Conservation (phyloP, 2,797 vertebrate genomes). For the Microctenopoma lineatum region DNA sequence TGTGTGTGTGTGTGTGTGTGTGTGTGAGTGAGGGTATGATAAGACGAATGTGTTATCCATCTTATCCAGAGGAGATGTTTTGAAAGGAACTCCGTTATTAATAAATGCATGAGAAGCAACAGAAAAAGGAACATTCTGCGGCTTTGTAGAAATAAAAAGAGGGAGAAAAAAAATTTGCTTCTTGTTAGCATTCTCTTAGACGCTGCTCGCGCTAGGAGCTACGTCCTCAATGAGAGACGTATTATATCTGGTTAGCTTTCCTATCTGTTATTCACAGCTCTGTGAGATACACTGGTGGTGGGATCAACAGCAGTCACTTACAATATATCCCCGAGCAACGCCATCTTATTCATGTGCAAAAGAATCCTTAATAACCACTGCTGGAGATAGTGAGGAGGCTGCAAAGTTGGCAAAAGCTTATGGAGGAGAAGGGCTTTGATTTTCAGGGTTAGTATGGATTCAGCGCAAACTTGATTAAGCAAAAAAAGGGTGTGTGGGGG, state of each 20-base stretch:
- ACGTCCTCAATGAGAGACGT: constrained; percentile 65
- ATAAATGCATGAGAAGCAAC: constrained; percentile 81
- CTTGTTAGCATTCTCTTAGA: constrained; percentile 74
- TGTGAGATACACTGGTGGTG: constrained; percentile 75
- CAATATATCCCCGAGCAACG: constrained; percentile 69
- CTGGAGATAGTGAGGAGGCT: constrained; percentile 56
- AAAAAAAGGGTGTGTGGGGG: neutral
- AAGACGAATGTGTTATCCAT: constrained; percentile 79
- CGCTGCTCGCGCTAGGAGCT: constrained; percentile 66
- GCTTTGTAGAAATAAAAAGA: constrained; percentile 70
- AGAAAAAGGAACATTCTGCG: constrained; percentile 74
- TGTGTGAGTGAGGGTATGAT: constrained; percentile 55
- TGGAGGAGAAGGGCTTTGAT: constrained; percentile 64
- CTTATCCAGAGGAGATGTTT: constrained; percentile 80
- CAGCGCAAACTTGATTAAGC: constrained; percentile 53
- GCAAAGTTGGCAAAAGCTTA: constrained; percentile 72
- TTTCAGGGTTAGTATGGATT: constrained; percentile 54
- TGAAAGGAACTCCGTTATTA: constrained; percentile 79
- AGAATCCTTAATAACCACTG: constrained; percentile 68
- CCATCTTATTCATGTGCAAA: constrained; percentile 66
- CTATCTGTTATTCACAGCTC: constrained; percentile 81
- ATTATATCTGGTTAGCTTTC: constrained; percentile 77
- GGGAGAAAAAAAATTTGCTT: constrained; percentile 2
- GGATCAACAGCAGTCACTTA: constrained; percentile 82
- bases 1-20: constrained; percentile 22